Evolutionary conservation across 2,888 invertebrate species (phyloP).

Genomic region (Bursaphelenchus okinawaensis): DNA sequence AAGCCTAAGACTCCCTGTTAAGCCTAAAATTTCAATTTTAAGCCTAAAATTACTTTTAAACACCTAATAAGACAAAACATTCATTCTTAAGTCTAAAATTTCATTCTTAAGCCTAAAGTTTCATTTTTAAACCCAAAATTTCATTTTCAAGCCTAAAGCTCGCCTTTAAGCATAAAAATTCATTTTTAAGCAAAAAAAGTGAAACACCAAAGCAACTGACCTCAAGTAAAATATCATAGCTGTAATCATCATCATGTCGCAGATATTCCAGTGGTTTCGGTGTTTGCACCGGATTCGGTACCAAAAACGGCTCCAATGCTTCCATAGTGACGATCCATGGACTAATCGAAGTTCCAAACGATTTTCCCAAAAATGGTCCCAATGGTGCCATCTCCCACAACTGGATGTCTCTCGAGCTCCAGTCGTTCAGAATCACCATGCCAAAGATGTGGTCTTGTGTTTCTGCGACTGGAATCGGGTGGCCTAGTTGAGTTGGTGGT

Average conservation of each 20-base stretch:
- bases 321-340: constrained; percentile 95
- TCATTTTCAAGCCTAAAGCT: neutral
- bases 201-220: too few relatives aligned
- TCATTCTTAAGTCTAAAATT: too few relatives aligned
- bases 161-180: neutral
- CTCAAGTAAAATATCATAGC: constrained; percentile 85
- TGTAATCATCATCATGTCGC: constrained; percentile 75
- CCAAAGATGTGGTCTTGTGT: constrained; percentile 91
- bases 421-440: constrained; percentile 94
- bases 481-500: constrained; percentile 72
- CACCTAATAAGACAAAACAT: neutral
- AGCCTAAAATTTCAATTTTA: too few relatives aligned
- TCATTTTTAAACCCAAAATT: neutral
- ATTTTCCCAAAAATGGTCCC: constrained; percentile 93
- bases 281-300: constrained; percentile 71
- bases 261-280: constrained; percentile 83
- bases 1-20: neutral
- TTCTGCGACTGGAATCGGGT: constrained; percentile 71
- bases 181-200: too few relatives aligned
- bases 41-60: neutral
- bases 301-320: constrained; percentile 78
- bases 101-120: neutral
- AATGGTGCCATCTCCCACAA: constrained; percentile 98
- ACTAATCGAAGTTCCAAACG: constrained; percentile 86
- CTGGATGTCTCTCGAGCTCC: constrained; percentile 92